Conservation (phyloP, 2,888 invertebrate species). For the Alentia gelatinosa region DNA sequence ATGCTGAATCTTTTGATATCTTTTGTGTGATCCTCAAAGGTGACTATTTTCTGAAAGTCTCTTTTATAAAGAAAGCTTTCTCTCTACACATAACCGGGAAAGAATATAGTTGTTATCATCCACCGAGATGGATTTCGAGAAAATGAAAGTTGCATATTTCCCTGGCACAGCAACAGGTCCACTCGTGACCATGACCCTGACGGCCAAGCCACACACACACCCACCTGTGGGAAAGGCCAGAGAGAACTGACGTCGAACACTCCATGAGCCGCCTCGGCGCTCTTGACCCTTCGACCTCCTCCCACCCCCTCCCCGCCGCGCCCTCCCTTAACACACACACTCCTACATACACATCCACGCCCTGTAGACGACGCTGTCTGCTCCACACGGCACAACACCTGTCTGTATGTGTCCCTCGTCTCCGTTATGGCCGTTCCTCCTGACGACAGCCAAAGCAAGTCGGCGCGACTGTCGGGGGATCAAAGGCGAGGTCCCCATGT, state of each 20-base stretch:
- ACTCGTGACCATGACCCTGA: not conserved
- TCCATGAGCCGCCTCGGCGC: too few species aligned
- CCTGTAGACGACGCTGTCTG: not conserved
- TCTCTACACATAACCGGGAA: too few species aligned
- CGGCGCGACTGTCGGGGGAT: not conserved
- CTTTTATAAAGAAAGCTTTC: too few species aligned
- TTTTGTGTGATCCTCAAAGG: too few species aligned
- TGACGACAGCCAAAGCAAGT: slow-evolving; percentile 44
- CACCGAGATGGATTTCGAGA: not conserved
- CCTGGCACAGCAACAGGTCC: not conserved
- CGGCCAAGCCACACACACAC: not conserved
- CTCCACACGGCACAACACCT: not conserved
- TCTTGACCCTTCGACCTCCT: too few species aligned
- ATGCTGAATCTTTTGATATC: too few species aligned
- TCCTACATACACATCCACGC: not conserved
- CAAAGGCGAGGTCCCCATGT: not conserved
- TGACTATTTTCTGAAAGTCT: too few species aligned
- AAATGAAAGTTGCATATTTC: not conserved
- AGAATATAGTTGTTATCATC: not conserved
- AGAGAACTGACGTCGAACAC: too few species aligned
- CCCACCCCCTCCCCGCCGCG: not conserved
- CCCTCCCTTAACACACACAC: not conserved
- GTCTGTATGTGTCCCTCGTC: not conserved
- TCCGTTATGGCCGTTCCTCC: not conserved
- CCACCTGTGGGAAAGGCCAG: not conserved